phyloP scores from a whole-genome alignment of 2,797 vertebrate species.

The Coregonus ussuriensis region DNA sequence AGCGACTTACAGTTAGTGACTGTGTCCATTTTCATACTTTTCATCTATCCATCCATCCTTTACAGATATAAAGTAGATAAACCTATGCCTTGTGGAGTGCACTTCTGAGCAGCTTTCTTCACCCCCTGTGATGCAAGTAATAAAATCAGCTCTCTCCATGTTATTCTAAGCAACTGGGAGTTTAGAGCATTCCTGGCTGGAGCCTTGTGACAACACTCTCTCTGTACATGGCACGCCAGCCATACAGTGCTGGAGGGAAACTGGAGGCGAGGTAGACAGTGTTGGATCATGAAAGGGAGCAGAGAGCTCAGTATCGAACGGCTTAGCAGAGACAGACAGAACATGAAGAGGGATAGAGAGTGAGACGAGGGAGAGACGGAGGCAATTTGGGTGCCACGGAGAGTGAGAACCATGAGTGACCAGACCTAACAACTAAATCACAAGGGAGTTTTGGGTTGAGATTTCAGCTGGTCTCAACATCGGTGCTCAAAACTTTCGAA shows the following conservation, averaged over 20 bases:
- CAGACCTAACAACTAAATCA: neutral
- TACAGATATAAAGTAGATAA: no score
- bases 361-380: neutral
- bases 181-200: neutral
- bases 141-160: no score
- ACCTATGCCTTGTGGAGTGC: no score
- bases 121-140: no score
- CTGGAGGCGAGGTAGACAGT: conserved; percentile 34
- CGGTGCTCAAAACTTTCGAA: neutral
- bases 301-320: conserved; percentile 55
- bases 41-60: no score
- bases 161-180: neutral
- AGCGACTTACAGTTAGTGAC: no score
- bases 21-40: no score
- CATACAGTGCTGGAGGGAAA: conserved; percentile 41
- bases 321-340: conserved; percentile 46
- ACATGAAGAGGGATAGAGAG: conserved; percentile 21
- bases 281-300: conserved; percentile 58
- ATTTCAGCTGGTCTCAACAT: neutral
- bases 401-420: neutral
- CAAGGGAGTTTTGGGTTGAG: neutral
- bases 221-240: neutral
- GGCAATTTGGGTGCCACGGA: neutral
- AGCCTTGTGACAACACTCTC: neutral
- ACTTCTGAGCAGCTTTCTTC: no score